Percentiles rank a stretch among this genome's conserved stretches.
Conservation (phyloP, 1,140 invertebrate genomes). For the Pseudomyrmex cubaensis region DNA sequence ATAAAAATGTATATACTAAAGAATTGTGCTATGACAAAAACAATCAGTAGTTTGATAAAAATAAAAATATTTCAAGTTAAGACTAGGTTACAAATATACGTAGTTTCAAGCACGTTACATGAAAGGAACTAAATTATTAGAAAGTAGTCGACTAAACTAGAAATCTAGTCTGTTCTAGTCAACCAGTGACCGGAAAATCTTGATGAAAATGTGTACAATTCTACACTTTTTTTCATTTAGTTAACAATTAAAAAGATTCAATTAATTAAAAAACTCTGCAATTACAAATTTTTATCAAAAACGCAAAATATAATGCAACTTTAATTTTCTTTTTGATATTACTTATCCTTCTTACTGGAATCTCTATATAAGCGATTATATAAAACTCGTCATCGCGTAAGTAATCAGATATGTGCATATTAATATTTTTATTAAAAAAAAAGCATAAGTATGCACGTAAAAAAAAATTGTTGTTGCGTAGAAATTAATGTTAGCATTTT, state of each 20-base stretch:
- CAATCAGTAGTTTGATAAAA: neutral
- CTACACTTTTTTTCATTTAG: neutral
- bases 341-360: too few species aligned
- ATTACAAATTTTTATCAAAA: neutral
- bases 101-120: conserved; percentile 15
- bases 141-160: conserved; percentile 58
- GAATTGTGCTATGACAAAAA: neutral
- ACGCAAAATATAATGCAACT: neutral
- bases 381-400: too few species aligned
- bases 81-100: neutral
- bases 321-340: too few species aligned
- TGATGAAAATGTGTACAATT: neutral
- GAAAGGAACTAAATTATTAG: conserved; percentile 59
- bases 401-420: too few species aligned
- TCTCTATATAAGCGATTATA: too few species aligned
- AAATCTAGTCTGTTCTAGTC: conserved; percentile 39
- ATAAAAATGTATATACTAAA: neutral
- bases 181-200: conserved; percentile 48
- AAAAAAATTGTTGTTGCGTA: too few species aligned
- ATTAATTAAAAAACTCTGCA: neutral
- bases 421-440: too few species aligned
- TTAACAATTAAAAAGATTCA: neutral
- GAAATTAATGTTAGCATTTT: too few species aligned
- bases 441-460: too few species aligned
- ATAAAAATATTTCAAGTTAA: neutral